Conservation (phyloP, 2,797 vertebrate species). For the Mallotus villosus region DNA sequence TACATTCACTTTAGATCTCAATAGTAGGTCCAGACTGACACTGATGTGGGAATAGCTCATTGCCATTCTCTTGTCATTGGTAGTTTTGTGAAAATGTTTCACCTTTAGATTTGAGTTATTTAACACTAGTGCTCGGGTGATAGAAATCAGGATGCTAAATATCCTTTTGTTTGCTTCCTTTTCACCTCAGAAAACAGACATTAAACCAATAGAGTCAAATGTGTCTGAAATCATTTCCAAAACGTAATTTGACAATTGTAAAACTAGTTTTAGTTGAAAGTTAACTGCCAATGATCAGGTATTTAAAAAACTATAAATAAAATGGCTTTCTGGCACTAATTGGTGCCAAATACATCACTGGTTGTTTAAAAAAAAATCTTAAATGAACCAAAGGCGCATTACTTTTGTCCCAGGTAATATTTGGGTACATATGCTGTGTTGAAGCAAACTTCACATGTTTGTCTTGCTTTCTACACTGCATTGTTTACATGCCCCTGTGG, state of each 20-base stretch:
- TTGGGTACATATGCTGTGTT: too few species aligned
- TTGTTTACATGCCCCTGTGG: neutral
- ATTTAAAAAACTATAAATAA: too few species aligned
- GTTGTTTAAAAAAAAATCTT: too few species aligned
- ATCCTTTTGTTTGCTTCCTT: neutral
- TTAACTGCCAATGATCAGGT: neutral
- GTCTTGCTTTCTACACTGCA: conserved; percentile 2
- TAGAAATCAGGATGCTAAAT: neutral
- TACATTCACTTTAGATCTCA: conserved; percentile 4
- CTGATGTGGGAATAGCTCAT: neutral
- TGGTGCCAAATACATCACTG: too few species aligned
- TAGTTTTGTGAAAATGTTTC: conserved; percentile 18
- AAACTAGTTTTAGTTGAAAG: neutral
- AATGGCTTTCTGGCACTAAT: too few species aligned
- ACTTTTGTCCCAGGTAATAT: too few species aligned
- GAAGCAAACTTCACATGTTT: neutral
- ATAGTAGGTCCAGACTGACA: neutral
- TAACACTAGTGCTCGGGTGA: neutral
- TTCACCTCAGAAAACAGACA: neutral
- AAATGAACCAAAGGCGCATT: too few species aligned
- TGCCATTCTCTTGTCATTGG: neutral
- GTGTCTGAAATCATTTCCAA: neutral
- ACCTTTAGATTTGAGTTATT: conserved; percentile 30
- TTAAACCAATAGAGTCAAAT: neutral
- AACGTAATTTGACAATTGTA: neutral